Evolutionary conservation across 2,113 vertebrate species (phyloP).

Genomic region (Felis catus): DNA sequence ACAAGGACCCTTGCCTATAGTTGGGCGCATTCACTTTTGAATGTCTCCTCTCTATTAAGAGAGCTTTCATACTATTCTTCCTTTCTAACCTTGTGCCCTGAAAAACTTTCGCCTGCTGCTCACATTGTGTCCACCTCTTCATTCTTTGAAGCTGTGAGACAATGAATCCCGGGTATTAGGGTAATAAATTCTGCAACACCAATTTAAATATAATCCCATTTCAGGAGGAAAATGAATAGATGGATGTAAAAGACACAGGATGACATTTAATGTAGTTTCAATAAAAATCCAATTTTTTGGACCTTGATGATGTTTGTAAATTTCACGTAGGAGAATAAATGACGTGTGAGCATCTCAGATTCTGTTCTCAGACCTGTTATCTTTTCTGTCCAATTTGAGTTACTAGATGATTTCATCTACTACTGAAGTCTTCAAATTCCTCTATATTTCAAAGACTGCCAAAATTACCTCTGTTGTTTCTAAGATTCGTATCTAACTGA

Average conservation of each 20-base stretch:
- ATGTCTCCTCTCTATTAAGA: too few relatives aligned
- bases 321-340: not conserved
- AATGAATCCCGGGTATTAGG: too few relatives aligned
- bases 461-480: not conserved
- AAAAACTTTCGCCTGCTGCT: too few relatives aligned
- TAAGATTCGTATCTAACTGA: not conserved
- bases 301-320: not conserved
- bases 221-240: not conserved
- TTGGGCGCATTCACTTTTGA: too few relatives aligned
- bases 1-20: too few relatives aligned
- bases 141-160: too few relatives aligned
- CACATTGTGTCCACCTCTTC: too few relatives aligned
- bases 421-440: not conserved
- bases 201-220: not conserved
- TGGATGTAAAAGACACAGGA: not conserved
- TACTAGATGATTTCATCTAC: not conserved
- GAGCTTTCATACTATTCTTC: too few relatives aligned
- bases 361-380: not conserved
- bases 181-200: too few relatives aligned
- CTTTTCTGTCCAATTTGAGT: not conserved
- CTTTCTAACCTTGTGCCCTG: too few relatives aligned
- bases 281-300: not conserved
- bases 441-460: not conserved
- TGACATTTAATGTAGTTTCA: not conserved
- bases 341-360: not conserved